These are phyloP conservation scores for Eristalis tenax DNA, from an alignment of 2,888 invertebrate genomes.

Conservation along the genomic window DNA sequence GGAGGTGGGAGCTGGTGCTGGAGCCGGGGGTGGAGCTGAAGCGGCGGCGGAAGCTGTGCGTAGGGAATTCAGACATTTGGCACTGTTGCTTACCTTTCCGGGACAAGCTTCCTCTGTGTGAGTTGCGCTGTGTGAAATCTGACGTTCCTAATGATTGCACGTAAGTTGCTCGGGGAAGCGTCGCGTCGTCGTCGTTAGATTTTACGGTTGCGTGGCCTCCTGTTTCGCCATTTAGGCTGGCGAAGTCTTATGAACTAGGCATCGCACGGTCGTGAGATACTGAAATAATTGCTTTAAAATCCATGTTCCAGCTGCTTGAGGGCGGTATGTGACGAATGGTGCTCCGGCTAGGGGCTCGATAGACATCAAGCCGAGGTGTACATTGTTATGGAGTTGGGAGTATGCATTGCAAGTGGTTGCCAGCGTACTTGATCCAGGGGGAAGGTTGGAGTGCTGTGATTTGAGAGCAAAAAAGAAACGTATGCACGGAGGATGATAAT, in stretches of 20 bases:
- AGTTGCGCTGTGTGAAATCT: slow-evolving; percentile 62
- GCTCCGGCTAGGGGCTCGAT: background rate
- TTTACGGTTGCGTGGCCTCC: slow-evolving; percentile 54
- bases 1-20: background rate
- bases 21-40: background rate
- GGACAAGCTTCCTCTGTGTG: slow-evolving; percentile 1
- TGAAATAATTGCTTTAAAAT: slow-evolving; percentile 63
- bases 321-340: background rate
- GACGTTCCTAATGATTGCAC: slow-evolving; percentile 64
- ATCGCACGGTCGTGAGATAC: slow-evolving; percentile 23
- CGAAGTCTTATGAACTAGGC: slow-evolving; percentile 30
- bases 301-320: slow-evolving; percentile 26
- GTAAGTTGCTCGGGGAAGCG: slow-evolving; percentile 40
- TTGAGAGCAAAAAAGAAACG: too few species aligned
- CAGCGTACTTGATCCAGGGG: background rate
- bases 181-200: slow-evolving; percentile 42
- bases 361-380: background rate
- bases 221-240: slow-evolving; percentile 15
- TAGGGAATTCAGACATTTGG: slow-evolving; percentile 59
- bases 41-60: background rate
- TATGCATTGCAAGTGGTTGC: background rate
- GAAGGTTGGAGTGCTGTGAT: background rate
- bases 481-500: too few species aligned
- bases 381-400: background rate
- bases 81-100: slow-evolving; percentile 60